phyloP scores from a whole-genome alignment of 1,140 invertebrate species.

The Drosophila tsacasi region DNA sequence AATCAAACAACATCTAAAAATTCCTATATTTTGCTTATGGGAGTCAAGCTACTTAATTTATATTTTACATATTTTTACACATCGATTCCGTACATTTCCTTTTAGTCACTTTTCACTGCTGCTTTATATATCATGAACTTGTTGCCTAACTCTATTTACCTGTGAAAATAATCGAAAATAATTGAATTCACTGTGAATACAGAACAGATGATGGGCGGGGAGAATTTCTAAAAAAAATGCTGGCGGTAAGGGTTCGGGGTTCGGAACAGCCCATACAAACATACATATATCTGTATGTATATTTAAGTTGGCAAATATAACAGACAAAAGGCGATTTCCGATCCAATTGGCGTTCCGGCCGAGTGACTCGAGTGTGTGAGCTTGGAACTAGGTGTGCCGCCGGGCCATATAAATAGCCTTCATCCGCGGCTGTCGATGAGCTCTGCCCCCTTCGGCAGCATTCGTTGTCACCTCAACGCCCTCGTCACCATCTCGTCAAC shows the following conservation, averaged over 20 bases:
- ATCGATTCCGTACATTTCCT: not conserved
- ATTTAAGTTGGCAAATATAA: slow-evolving; percentile 27
- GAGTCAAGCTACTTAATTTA: not conserved
- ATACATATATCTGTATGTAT: not conserved
- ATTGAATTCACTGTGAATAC: slow-evolving; percentile 54
- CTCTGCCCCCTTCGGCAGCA: slow-evolving; percentile 4
- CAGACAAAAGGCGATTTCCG: slow-evolving; percentile 66
- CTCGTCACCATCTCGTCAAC: slow-evolving; percentile 7
- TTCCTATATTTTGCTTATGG: too few species aligned
- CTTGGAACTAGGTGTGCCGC: slow-evolving; percentile 56
- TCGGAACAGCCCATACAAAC: slow-evolving; percentile 6
- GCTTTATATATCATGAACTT: slow-evolving; percentile 5
- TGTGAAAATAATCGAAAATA: slow-evolving; percentile 49
- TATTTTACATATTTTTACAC: not conserved
- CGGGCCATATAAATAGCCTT: slow-evolving; percentile 41
- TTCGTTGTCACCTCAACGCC: slow-evolving; percentile 14
- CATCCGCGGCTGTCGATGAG: slow-evolving; percentile 41
- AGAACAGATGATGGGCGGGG: slow-evolving; percentile 61
- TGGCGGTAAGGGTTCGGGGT: not conserved
- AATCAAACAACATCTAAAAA: too few species aligned
- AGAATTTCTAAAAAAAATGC: not conserved
- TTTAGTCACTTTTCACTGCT: slow-evolving; percentile 17
- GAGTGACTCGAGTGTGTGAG: slow-evolving; percentile 48
- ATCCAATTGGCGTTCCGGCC: slow-evolving; percentile 66
- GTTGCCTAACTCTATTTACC: slow-evolving; percentile 50